A percentile compares a stretch with the other conserved stretches of the same genome.
phyloP scores from a whole-genome alignment of 2,113 vertebrate species.

The Rhineura floridana region DNA sequence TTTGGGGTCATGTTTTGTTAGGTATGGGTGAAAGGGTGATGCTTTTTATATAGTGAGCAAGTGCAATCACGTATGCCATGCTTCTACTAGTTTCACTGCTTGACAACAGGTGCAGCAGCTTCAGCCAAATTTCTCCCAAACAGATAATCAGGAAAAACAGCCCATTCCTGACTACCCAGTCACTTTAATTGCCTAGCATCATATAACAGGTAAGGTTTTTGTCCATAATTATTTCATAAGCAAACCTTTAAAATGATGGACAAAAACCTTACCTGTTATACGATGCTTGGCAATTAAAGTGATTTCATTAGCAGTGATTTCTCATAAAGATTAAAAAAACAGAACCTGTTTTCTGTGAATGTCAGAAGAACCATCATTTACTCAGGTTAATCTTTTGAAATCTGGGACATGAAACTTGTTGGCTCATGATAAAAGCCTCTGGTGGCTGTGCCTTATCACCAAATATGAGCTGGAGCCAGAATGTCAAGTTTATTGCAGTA shows the following conservation, averaged over 20 bases:
- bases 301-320: too few relatives aligned
- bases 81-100: not conserved
- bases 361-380: not conserved
- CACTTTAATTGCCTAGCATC: fast-evolving
- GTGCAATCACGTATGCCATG: fast-evolving
- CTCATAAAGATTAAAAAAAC: not conserved
- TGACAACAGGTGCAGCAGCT: fast-evolving
- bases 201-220: not conserved
- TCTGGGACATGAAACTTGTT: not conserved
- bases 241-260: too few relatives aligned
- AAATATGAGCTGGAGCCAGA: not conserved
- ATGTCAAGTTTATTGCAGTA: not conserved
- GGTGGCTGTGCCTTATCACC: not conserved
- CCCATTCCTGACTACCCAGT: not conserved
- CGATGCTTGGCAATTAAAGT: too few relatives aligned
- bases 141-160: not conserved
- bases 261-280: too few relatives aligned
- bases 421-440: not conserved
- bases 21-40: not conserved
- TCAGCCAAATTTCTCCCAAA: not conserved
- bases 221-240: too few relatives aligned
- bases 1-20: not conserved
- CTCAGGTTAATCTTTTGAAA: not conserved
- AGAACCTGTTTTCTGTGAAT: fast-evolving
- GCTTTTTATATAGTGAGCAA: not conserved